These are phyloP conservation scores for Athalia circularis DNA, from an alignment of 2,888 invertebrate species.

Conservation along the genomic window DNA sequence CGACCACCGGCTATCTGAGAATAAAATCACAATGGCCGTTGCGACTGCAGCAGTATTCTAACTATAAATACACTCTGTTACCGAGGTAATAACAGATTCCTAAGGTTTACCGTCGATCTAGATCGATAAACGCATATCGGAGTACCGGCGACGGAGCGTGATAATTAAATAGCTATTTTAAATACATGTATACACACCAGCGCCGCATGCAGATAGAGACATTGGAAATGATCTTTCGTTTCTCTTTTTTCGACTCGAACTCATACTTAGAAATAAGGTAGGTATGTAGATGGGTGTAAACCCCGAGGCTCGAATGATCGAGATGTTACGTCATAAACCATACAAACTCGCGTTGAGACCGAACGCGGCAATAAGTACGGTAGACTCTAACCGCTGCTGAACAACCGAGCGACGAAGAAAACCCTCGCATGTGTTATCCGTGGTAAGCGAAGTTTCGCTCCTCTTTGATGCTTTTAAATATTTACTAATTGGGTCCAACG, in stretches of 20 bases:
- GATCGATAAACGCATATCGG: slow-evolving; percentile 46
- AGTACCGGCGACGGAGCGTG: slow-evolving; percentile 28
- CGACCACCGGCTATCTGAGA: neutral
- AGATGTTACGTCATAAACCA: slow-evolving; percentile 41
- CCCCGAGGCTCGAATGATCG: slow-evolving; percentile 37
- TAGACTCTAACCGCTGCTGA: neutral
- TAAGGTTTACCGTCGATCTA: slow-evolving; percentile 57
- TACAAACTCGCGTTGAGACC: slow-evolving; percentile 32
- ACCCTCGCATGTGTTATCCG: slow-evolving; percentile 18
- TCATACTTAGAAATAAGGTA: neutral
- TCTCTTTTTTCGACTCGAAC: neutral
- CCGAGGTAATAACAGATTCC: slow-evolving; percentile 62
- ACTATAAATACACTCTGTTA: slow-evolving; percentile 61
- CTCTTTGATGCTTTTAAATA: slow-evolving; percentile 41
- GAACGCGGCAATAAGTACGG: neutral
- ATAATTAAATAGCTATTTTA: slow-evolving; percentile 38
- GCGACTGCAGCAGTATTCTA: neutral
- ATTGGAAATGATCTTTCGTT: slow-evolving; percentile 29
- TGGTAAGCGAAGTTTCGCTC: slow-evolving; percentile 35
- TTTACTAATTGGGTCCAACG: slow-evolving; percentile 37
- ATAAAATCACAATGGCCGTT: slow-evolving; percentile 24
- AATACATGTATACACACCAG: neutral
- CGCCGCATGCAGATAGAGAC: slow-evolving; percentile 29
- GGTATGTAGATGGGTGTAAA: neutral
- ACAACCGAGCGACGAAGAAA: slow-evolving; percentile 51